Conservation (phyloP, 2,113 vertebrate species). For the Datnioides undecimradiatus region DNA sequence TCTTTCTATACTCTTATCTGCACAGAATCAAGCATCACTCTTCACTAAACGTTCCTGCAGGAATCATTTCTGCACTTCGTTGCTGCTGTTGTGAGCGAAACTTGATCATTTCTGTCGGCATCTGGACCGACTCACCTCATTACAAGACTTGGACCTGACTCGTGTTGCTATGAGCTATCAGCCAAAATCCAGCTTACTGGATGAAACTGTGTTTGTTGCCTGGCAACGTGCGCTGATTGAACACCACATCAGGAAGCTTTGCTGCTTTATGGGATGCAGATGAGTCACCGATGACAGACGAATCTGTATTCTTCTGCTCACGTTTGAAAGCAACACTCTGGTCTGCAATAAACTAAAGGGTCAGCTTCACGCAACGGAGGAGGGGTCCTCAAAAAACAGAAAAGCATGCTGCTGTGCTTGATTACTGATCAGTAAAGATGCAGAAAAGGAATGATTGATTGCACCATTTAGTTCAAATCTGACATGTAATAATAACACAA, state of each 20-base stretch:
- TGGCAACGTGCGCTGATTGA: conserved; percentile 61
- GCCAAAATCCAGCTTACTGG: conserved; percentile 35
- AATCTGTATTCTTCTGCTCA: conserved; percentile 25
- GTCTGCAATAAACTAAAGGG: conserved; percentile 24
- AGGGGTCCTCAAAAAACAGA: background rate
- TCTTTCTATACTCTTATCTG: background rate
- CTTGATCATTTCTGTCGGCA: background rate
- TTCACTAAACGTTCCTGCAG: background rate
- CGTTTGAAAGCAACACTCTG: conserved; percentile 1
- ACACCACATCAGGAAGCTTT: conserved; percentile 34
- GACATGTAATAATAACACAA: no score
- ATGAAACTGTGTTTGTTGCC: conserved; percentile 65
- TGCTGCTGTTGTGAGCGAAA: conserved; percentile 16
- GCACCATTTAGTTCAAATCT: background rate
- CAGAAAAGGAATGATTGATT: background rate
- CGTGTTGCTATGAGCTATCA: conserved; percentile 8
- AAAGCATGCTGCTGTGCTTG: background rate
- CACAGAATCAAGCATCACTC: background rate
- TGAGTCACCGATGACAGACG: conserved; percentile 54
- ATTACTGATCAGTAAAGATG: background rate
- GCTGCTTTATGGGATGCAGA: conserved; percentile 26
- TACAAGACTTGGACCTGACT: conserved; percentile 26
- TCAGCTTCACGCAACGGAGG: background rate
- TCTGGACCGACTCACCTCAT: conserved; percentile 42
- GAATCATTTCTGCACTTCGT: background rate